phyloP scores from a whole-genome alignment of 2,797 vertebrate genomes.

The Notolepis coatsorum region DNA sequence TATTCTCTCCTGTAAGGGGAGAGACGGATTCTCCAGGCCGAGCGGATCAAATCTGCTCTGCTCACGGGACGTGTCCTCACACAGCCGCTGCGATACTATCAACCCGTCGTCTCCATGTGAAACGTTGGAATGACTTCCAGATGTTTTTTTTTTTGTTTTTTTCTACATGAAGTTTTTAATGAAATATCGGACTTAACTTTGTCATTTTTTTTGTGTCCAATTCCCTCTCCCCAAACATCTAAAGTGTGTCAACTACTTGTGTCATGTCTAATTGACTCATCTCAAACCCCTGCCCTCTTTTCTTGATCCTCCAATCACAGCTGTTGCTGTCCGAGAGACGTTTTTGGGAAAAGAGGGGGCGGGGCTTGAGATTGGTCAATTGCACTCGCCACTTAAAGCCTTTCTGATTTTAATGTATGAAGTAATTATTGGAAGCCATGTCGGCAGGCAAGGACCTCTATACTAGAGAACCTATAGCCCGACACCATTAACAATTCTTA shows the following conservation, averaged over 20 bases:
- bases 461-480: too few relatives aligned
- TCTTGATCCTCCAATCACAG: too few relatives aligned
- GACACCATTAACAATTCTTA: too few relatives aligned
- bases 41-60: too few relatives aligned
- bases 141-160: conserved; percentile 14
- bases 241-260: conserved; percentile 34
- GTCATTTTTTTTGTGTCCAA: not conserved
- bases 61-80: too few relatives aligned
- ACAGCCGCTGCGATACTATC: too few relatives aligned
- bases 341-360: too few relatives aligned
- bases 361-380: conserved; percentile 36
- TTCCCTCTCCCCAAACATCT: conserved; percentile 25
- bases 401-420: conserved; percentile 20
- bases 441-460: not conserved
- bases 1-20: too few relatives aligned
- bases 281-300: too few relatives aligned
- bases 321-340: too few relatives aligned
- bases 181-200: not conserved
- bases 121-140: not conserved
- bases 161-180: not conserved
- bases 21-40: too few relatives aligned
- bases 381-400: conserved; percentile 49
- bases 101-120: not conserved
- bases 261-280: too few relatives aligned
- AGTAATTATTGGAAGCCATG: not conserved